Conservation (phyloP, 2,797 vertebrate species). For the Silurus aristotelis region DNA sequence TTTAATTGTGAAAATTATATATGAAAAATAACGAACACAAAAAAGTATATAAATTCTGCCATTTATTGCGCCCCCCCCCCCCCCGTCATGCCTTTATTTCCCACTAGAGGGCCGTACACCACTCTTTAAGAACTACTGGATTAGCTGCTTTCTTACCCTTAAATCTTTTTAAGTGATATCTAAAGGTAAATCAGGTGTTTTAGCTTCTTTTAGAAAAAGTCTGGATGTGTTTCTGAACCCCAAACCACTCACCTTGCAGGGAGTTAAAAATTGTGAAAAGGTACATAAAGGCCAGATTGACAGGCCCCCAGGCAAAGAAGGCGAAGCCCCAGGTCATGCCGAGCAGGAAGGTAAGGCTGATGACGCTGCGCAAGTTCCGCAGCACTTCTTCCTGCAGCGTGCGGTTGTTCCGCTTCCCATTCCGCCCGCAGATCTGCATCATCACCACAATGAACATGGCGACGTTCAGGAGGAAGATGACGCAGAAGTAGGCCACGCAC, state of each 20-base stretch:
- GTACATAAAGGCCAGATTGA: slow-evolving; percentile 85
- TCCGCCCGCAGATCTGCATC: slow-evolving; percentile 96
- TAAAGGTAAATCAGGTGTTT: neutral
- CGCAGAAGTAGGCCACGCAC: slow-evolving; percentile 87
- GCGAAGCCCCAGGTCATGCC: slow-evolving; percentile 98
- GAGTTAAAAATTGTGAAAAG: slow-evolving; percentile 98
- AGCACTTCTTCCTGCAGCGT: slow-evolving; percentile 88
- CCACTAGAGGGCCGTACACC: too few species aligned
- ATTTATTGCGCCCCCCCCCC: too few species aligned
- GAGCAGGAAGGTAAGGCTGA: slow-evolving; percentile 94
- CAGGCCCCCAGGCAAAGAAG: slow-evolving; percentile 92
- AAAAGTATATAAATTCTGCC: too few species aligned
- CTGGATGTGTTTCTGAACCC: neutral
- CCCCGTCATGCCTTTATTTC: too few species aligned
- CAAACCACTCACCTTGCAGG: slow-evolving; percentile 82
- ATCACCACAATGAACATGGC: slow-evolving; percentile 98
- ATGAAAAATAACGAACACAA: too few species aligned
- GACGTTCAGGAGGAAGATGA: slow-evolving; percentile 91
- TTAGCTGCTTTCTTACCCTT: neutral
- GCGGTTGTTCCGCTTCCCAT: slow-evolving; percentile 90
- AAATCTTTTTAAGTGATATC: neutral
- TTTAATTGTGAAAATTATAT: too few species aligned
- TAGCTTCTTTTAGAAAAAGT: neutral
- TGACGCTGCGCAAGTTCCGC: slow-evolving; percentile 88
- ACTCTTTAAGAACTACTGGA: too few species aligned